These are phyloP conservation scores for Agrotis exclamationis DNA, from an alignment of 2,888 invertebrate species.

Conservation along the genomic window DNA sequence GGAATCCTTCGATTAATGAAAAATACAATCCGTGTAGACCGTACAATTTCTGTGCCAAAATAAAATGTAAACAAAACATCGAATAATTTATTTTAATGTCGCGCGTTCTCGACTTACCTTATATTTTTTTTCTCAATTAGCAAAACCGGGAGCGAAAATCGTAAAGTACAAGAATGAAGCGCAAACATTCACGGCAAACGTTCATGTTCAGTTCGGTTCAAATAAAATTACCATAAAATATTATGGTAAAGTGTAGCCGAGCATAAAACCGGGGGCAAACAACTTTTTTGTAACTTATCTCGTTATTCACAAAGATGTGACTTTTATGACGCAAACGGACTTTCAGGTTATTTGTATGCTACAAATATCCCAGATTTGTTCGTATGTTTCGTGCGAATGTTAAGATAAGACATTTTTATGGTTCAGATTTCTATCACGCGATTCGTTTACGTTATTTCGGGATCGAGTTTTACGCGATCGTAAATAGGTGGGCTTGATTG, in stretches of 20 bases:
- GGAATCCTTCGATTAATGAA: too few species aligned
- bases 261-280: conserved; percentile 80
- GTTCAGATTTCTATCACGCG: conserved; percentile 68
- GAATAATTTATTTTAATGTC: conserved; percentile 7
- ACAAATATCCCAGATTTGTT: conserved; percentile 79
- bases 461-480: conserved; percentile 57
- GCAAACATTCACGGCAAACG: conserved; percentile 65
- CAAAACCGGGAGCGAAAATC: conserved; percentile 14
- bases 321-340: conserved; percentile 86
- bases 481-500: conserved; percentile 51
- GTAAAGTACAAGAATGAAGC: conserved; percentile 45
- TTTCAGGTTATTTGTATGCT: conserved; percentile 84
- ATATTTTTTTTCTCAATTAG: conserved; percentile 35
- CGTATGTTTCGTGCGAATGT: conserved; percentile 68
- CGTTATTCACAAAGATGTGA: conserved; percentile 88
- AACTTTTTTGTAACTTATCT: conserved; percentile 86
- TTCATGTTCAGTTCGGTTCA: conserved; percentile 76
- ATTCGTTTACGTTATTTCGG: conserved; percentile 67
- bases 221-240: conserved; percentile 86
- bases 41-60: background rate
- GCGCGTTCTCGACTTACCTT: background rate
- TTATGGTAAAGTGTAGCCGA: conserved; percentile 80
- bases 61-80: conserved; percentile 6
- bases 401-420: conserved; percentile 70
- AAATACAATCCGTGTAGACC: too few species aligned